Base-by-base conservation (phyloP, 2,888 invertebrate species). In the Sympetrum striolatum region DNA sequence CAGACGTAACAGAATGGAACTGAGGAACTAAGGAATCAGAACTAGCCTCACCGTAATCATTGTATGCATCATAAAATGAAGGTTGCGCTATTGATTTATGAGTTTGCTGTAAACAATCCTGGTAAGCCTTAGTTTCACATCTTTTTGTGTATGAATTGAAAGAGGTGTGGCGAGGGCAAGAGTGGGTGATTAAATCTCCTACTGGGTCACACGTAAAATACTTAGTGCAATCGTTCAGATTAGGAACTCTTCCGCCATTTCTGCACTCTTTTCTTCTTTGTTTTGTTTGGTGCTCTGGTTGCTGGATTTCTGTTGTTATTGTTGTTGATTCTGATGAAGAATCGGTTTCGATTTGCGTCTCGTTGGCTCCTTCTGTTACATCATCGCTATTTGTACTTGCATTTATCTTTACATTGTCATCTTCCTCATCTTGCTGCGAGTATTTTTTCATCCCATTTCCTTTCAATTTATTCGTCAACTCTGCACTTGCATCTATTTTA, bases 61-160 rank as follows among this genome's bases (percentile, higher is more conserved):
- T 37, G 2, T 86, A 37, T 64, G 60, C 37, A 3, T 86, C 64
- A 60, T 64, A 31, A 5, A 39, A 35, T 18, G 39, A 22, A 60
- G 18, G 18, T 22, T 79, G 8, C 6, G 48, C 15, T 12, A 8
- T 35, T n/a, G 22, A 2, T 90, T 15, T 22, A 22, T 90, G 15
- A 8, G 53, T 6, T 90, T 90, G 79, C 44, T 90, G 58, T 48
- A 90, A 90, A 64, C 90, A 90, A 22, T 90, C 90, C 12, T 90
- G 22, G 25, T 90, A 80, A 35, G 37, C 48, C 53, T 80, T 79
- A 2, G 10, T 22, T 18, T 90, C 90, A 79, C 90, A 90, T 44
- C 31, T 79, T 90, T 90, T 64, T 14, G 48, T 90, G 31, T 80
- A 80, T 8, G 79, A 48, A 80, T 90, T 90, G 25, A 90, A 90